Evolutionary conservation across 1,140 invertebrate genomes (phyloP).

Genomic region (Pachypsylla venusta): DNA sequence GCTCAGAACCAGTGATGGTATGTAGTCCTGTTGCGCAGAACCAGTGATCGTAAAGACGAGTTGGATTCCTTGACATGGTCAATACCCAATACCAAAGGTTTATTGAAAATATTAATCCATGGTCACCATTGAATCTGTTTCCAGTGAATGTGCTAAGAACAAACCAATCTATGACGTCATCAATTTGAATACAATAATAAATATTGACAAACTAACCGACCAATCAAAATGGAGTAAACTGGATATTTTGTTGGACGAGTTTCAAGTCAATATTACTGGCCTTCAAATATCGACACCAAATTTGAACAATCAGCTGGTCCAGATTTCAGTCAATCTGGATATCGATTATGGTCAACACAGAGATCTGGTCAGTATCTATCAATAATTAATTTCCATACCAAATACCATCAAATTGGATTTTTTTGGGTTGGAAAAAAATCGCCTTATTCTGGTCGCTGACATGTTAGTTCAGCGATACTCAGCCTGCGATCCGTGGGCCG

Average conservation of each 20-base stretch:
- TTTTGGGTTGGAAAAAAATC: neutral
- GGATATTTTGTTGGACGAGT: constrained; percentile 33
- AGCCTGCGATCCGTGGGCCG: too few relatives aligned
- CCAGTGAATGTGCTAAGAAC: constrained; percentile 52
- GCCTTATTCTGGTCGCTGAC: too few relatives aligned
- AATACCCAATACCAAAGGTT: too few relatives aligned
- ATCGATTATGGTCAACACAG: constrained; percentile 43
- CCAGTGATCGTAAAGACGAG: too few relatives aligned
- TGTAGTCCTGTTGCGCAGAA: too few relatives aligned
- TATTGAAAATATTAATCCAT: too few relatives aligned
- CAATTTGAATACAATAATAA: constrained; percentile 44
- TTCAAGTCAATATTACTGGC: constrained; percentile 33
- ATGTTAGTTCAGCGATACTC: too few relatives aligned
- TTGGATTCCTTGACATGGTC: too few relatives aligned
- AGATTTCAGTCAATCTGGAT: constrained; percentile 43
- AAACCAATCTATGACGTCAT: constrained; percentile 50
- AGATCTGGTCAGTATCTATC: neutral
- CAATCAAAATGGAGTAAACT: constrained; percentile 45
- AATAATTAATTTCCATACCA: too few relatives aligned
- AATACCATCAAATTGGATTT: too few relatives aligned
- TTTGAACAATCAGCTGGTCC: constrained; percentile 41
- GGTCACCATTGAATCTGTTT: too few relatives aligned
- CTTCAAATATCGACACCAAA: constrained; percentile 38
- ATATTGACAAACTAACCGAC: constrained; percentile 42
- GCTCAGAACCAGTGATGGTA: too few relatives aligned